A percentile compares a stretch with the other conserved stretches of the same genome.
phyloP scores from a whole-genome alignment of 2,113 vertebrate species.

The Anguilla rostrata region DNA sequence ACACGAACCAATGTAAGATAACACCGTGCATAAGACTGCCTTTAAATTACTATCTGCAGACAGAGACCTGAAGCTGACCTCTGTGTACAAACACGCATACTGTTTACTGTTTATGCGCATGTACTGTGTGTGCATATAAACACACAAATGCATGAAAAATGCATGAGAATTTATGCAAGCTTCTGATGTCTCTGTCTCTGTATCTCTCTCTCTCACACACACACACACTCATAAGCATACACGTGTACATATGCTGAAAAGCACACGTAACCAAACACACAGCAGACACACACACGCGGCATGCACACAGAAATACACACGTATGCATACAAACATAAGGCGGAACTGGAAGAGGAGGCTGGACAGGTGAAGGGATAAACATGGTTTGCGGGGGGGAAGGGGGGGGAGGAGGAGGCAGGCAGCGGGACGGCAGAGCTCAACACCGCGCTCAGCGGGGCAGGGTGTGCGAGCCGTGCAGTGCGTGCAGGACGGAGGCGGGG shows the following conservation, averaged over 20 bases:
- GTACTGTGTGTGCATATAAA: not conserved
- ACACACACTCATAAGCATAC: not conserved
- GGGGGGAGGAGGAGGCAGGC: no score
- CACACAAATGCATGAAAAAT: not conserved
- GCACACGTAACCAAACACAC: not conserved
- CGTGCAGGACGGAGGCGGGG: no score
- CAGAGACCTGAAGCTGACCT: not conserved
- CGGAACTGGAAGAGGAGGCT: no score
- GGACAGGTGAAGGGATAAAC: no score
- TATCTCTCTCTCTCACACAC: not conserved
- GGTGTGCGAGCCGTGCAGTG: no score
- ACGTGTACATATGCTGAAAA: not conserved
- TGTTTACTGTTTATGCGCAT: not conserved
- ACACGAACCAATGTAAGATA: conserved; percentile 22
- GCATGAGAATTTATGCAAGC: not conserved
- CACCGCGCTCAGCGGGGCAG: no score
- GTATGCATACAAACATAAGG: not conserved
- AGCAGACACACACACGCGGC: no score
- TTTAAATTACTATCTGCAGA: conserved; percentile 15
- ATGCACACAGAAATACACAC: not conserved
- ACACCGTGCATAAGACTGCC: conserved; percentile 16
- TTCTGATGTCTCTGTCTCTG: no score
- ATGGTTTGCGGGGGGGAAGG: no score
- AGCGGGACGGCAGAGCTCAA: no score
- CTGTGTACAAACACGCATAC: not conserved